A percentile compares a stretch with the other conserved stretches of the same genome.
These are phyloP conservation scores for Drosophila eugracilis DNA, from an alignment of 1,140 invertebrate genomes.

Conservation along the genomic window DNA sequence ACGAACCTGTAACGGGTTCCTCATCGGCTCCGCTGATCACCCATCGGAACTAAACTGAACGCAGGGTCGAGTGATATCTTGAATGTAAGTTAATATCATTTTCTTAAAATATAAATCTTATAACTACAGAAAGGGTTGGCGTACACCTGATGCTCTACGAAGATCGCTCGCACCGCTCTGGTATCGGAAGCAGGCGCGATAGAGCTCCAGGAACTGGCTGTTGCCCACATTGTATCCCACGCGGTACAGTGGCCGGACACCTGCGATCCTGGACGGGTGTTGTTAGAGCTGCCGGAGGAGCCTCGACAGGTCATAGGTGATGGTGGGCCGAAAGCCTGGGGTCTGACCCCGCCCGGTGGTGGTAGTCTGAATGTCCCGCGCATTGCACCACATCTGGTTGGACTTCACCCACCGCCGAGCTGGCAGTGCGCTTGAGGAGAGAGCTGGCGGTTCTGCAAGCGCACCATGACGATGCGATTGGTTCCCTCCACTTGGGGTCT, in stretches of 20 bases:
- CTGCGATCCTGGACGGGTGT: constrained; percentile 9
- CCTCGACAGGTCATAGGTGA: constrained; percentile 30
- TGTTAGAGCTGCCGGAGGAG: constrained; percentile 1
- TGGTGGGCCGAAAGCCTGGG: not conserved
- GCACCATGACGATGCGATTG: constrained; percentile 25
- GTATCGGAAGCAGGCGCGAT: constrained; percentile 42
- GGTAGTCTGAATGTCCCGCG: not conserved
- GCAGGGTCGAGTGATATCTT: constrained; percentile 31
- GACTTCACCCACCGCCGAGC: constrained; percentile 5
- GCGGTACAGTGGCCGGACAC: constrained; percentile 26
- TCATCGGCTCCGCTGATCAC: constrained; percentile 31
- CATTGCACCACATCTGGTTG: constrained; percentile 41
- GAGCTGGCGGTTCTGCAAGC: constrained; percentile 1
- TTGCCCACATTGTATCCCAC: constrained; percentile 34
- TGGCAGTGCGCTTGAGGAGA: constrained; percentile 21
- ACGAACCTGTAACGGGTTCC: constrained; percentile 18
- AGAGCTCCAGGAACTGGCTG: constrained; percentile 35
- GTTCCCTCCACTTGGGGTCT: constrained; percentile 27
- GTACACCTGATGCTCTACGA: constrained; percentile 32
- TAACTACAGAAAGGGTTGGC: constrained; percentile 38
- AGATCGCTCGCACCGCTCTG: constrained; percentile 2
- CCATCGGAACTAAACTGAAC: constrained; percentile 34
- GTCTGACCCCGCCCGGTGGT: not conserved
- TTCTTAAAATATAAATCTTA: too few species aligned
- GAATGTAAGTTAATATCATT: too few species aligned